A percentile compares a stretch with the other conserved stretches of the same genome.
Conservation (phyloP, 2,113 vertebrate species). For the Bos taurus region ARS-UCD2.0 NC_037343.1:53773001-53773500, state of each 20-base stretch:
- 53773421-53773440: too few relatives aligned
- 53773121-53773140: not conserved
- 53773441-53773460: too few relatives aligned
- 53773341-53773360: not conserved
- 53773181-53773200: not conserved
- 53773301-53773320: not conserved
- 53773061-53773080: not conserved
- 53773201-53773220: not conserved
- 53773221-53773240: not conserved
- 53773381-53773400: too few relatives aligned
- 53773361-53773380: too few relatives aligned
- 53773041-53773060: not conserved
- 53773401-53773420: too few relatives aligned
- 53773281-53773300: not conserved
- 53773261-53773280: not conserved
- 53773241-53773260: not conserved
- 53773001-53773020: not conserved
- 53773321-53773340: not conserved
- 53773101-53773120: not conserved
- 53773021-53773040: not conserved
- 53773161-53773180: not conserved
- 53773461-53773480: too few relatives aligned
- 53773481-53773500: too few relatives aligned
- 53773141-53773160: not conserved
- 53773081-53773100: not conserved